phyloP scores from a whole-genome alignment of 2,797 vertebrate genomes.

The Amblyopsis hoosieri region DNA sequence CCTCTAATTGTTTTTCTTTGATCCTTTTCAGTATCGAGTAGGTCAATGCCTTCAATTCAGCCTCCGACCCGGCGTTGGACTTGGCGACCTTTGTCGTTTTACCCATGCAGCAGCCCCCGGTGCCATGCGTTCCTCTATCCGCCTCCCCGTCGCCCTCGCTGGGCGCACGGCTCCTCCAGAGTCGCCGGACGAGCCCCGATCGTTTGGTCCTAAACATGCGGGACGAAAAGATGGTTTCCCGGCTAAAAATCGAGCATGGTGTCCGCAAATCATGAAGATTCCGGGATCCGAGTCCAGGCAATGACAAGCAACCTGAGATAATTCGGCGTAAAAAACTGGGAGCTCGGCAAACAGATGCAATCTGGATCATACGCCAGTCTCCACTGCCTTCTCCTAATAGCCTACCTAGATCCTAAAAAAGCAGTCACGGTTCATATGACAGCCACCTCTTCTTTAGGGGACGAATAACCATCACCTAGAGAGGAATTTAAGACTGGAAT shows the following conservation, averaged over 20 bases:
- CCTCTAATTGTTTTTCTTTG: slow-evolving; percentile 94
- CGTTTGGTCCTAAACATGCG: slow-evolving; percentile 99
- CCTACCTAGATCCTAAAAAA: slow-evolving; percentile 43
- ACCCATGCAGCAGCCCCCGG: slow-evolving; percentile 90
- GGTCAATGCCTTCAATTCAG: slow-evolving; percentile 92
- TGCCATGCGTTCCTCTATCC: slow-evolving; percentile 83
- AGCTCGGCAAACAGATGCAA: slow-evolving; percentile 77
- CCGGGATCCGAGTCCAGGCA: slow-evolving; percentile 90
- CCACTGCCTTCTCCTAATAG: slow-evolving; percentile 59
- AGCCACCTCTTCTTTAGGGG: slow-evolving; percentile 50
- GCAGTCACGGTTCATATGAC: slow-evolving; percentile 44
- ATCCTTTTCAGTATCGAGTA: slow-evolving; percentile 91
- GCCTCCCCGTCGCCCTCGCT: slow-evolving; percentile 90
- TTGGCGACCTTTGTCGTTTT: slow-evolving; percentile 85
- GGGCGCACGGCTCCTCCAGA: slow-evolving; percentile 96
- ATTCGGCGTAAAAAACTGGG: slow-evolving; percentile 75
- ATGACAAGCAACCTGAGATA: slow-evolving; percentile 83
- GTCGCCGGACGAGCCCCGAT: slow-evolving; percentile 97
- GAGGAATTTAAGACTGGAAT: slow-evolving; percentile 9
- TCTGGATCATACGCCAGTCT: slow-evolving; percentile 92
- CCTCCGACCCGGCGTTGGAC: slow-evolving; percentile 85
- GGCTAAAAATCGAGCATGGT: slow-evolving; percentile 97
- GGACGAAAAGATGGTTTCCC: slow-evolving; percentile 91
- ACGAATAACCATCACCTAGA: slow-evolving; percentile 48
- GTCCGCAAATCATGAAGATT: slow-evolving; percentile 98